Percentiles rank a stretch among this genome's conserved stretches.
Evolutionary conservation across 2,797 vertebrate species (phyloP).

Genomic region (Sparus aurata): DNA sequence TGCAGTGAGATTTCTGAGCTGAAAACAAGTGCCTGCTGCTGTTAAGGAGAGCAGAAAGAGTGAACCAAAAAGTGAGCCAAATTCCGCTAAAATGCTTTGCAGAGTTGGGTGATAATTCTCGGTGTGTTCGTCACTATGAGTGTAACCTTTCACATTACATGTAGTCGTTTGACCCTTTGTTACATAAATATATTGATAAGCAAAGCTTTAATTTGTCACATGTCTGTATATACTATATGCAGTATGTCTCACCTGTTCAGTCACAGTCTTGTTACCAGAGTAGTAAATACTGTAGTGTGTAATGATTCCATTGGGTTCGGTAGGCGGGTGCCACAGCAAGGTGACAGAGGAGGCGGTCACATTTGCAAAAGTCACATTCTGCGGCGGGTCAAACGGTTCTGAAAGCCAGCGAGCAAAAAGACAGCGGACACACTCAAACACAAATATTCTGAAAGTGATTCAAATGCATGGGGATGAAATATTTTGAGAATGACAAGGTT

Average conservation of each 20-base stretch:
- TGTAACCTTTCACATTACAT: neutral
- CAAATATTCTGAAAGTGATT: neutral
- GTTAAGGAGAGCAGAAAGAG: neutral
- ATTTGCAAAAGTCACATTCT: slow-evolving; percentile 88
- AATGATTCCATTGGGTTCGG: slow-evolving; percentile 92
- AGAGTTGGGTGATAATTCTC: neutral
- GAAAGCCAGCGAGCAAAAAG: slow-evolving; percentile 48
- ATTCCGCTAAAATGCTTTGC: neutral
- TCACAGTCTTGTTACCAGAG: slow-evolving; percentile 83
- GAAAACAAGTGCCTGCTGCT: neutral
- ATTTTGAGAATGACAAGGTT: slow-evolving; percentile 5
- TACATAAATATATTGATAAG: neutral
- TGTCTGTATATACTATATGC: neutral
- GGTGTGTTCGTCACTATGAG: neutral
- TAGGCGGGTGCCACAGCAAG: slow-evolving; percentile 90
- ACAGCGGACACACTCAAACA: neutral
- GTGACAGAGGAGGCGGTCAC: slow-evolving; percentile 87
- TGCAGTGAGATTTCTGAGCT: neutral
- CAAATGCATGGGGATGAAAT: neutral
- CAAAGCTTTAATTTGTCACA: neutral
- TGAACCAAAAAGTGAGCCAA: neutral
- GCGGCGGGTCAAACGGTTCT: slow-evolving; percentile 93
- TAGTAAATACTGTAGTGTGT: slow-evolving; percentile 92
- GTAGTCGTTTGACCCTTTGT: neutral
- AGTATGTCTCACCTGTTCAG: slow-evolving; percentile 86